Base-by-base conservation (phyloP, 2,888 invertebrate species). In the Drosophila tripunctata region DNA sequence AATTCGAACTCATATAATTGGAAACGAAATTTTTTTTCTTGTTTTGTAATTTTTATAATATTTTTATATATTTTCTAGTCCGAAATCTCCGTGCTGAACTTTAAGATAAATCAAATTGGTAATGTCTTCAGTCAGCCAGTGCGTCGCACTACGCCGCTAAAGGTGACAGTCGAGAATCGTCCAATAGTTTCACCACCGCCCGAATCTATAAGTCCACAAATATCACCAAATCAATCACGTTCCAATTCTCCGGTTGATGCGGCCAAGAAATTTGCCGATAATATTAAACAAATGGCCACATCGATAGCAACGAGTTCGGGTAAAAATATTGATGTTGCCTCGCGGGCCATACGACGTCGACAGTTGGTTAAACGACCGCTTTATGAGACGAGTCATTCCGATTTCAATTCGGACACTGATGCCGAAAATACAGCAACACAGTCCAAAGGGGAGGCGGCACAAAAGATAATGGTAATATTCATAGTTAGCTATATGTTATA, bases 391-490 rank as follows among this genome's bases (percentile, higher is more conserved):
- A 12, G 7, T 14, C 7, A 0, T 5, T 45, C 66, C 0, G 67
- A 67, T 12, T 66, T 55, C 5, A 6, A n/a, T 3, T 14, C 55
- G 1, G 72, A 67, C 6, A 15, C 41, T n/a, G 72, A 67, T 12
- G 19, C n/a, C n/a, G n/a, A n/a, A n/a, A n/a, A 61, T 8, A 2
- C 0, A 0, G 31, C 2, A 7, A 0, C 2, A 5, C 22, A 10
- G 14, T 2, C 12, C 1, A n/a, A 31, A 12, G 15, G 27, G 19
- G 1, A 35, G 3, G 19, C 15, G 7, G 8, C 3, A 6, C 0
- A 10, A 1, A 0, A 5, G 0, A 48, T 43, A n/a, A 0, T 12
- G 8, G 52, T 69, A 14, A 4, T n/a, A n/a, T n/a, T n/a, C n/a
- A 33, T 17, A 15, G 1, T 41, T 14, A 1, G 1, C n/a, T n/a